A percentile compares a stretch with the other conserved stretches of the same genome.
Evolutionary conservation across 2,888 invertebrate species (phyloP).

Genomic region (Drosophila ustulata): DNA sequence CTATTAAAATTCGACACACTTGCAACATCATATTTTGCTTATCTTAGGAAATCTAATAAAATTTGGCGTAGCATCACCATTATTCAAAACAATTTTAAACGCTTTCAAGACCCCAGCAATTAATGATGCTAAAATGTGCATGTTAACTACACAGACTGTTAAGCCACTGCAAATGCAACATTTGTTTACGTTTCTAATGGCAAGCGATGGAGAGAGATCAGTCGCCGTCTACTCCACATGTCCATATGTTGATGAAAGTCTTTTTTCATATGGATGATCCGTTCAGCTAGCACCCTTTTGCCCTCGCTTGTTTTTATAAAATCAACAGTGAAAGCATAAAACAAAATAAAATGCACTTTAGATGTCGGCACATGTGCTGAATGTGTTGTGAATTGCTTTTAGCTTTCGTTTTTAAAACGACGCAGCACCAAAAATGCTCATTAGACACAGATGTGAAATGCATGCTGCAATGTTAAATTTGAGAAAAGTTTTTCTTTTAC

Average conservation of each 20-base stretch:
- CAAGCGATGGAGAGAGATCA: conserved; percentile 16
- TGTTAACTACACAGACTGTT: conserved; percentile 31
- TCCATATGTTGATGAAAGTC: conserved; percentile 17
- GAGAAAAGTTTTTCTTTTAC: conserved; percentile 3
- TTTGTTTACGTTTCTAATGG: conserved; percentile 63
- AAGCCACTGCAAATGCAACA: conserved; percentile 45
- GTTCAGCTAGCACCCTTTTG: neutral
- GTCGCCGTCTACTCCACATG: conserved; percentile 4
- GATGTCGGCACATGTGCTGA: conserved; percentile 21
- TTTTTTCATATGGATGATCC: conserved; percentile 3
- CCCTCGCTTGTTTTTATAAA: neutral
- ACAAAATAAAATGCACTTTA: conserved; percentile 18
- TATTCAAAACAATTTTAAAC: conserved; percentile 14
- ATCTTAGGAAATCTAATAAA: conserved; percentile 33
- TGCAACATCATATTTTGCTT: conserved; percentile 10
- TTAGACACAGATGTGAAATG: conserved; percentile 12
- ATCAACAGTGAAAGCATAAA: conserved; percentile 12
- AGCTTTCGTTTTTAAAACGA: conserved; percentile 5
- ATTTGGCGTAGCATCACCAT: conserved; percentile 14
- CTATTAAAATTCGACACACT: conserved; percentile 21
- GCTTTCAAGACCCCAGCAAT: conserved; percentile 23
- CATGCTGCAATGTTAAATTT: neutral
- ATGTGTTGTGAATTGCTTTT: conserved; percentile 12
- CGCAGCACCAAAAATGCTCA: conserved; percentile 2
- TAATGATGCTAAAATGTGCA: conserved; percentile 30